phyloP scores from a whole-genome alignment of 2,113 vertebrate genomes.

The Gulo gulo region DNA sequence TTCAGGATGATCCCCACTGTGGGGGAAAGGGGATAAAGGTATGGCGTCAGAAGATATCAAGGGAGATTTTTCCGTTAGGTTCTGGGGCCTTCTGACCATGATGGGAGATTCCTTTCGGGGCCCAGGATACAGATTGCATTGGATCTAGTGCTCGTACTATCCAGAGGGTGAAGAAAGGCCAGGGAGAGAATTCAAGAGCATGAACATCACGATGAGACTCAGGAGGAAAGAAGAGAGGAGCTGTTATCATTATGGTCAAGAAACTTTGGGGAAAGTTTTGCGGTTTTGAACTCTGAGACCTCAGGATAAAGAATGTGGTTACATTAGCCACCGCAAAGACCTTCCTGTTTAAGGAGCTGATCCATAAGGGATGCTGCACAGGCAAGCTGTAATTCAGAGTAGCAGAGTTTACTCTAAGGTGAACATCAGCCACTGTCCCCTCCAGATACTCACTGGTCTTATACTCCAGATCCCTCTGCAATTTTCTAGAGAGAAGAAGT shows the following conservation, averaged over 20 bases:
- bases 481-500: background rate
- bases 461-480: background rate
- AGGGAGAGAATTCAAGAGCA: background rate
- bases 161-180: background rate
- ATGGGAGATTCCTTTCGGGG: no score
- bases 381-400: background rate
- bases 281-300: background rate
- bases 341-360: background rate
- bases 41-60: background rate
- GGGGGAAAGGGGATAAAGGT: background rate
- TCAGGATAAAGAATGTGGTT: background rate
- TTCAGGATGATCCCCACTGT: slow-evolving; percentile 76
- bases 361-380: background rate
- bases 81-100: background rate
- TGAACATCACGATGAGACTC: background rate
- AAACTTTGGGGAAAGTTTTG: background rate
- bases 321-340: background rate
- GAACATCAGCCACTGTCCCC: background rate
- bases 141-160: background rate
- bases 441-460: background rate
- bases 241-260: background rate
- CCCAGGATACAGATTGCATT: background rate
- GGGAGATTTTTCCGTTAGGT: background rate
- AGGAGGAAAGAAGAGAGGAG: background rate
- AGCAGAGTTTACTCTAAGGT: background rate